These are phyloP conservation scores for Phragmatobia fuliginosa DNA, from an alignment of 2,888 invertebrate genomes.

Conservation along the genomic window DNA sequence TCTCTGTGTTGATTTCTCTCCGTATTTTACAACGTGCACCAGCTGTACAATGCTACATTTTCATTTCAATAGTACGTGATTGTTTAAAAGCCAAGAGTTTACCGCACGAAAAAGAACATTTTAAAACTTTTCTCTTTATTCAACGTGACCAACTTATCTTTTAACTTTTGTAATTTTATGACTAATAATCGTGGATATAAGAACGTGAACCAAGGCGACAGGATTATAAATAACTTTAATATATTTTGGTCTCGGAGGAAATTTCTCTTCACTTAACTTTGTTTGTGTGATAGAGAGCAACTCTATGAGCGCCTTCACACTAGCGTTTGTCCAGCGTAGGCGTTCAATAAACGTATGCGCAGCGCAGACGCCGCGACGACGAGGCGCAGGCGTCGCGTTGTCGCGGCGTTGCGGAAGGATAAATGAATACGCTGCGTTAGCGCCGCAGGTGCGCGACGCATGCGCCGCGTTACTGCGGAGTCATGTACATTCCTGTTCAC, in stretches of 20 bases:
- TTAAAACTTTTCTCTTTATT: not conserved
- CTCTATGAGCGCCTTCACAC: too few relatives aligned
- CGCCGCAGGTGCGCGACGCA: too few relatives aligned
- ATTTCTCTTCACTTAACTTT: conserved; percentile 48
- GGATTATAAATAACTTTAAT: conserved; percentile 38
- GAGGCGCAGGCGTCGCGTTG: too few relatives aligned
- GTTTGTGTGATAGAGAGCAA: conserved; percentile 49
- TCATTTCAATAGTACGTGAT: not conserved
- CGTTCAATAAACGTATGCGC: too few relatives aligned
- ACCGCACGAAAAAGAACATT: not conserved
- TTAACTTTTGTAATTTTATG: conserved; percentile 23
- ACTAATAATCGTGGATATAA: conserved; percentile 28
- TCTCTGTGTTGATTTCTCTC: not conserved
- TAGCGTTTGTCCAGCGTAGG: too few relatives aligned
- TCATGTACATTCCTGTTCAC: too few relatives aligned
- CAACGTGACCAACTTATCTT: conserved; percentile 7
- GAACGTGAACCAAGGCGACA: conserved; percentile 13
- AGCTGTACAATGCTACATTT: not conserved
- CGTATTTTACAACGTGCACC: not conserved
- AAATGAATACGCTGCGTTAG: too few relatives aligned
- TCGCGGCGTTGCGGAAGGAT: too few relatives aligned
- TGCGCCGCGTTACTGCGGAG: too few relatives aligned
- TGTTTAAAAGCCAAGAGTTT: not conserved
- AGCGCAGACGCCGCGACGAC: too few relatives aligned
- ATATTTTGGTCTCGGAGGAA: conserved; percentile 52